phyloP scores from a whole-genome alignment of 2,797 vertebrate species.

The Nyctalus aviator region DNA sequence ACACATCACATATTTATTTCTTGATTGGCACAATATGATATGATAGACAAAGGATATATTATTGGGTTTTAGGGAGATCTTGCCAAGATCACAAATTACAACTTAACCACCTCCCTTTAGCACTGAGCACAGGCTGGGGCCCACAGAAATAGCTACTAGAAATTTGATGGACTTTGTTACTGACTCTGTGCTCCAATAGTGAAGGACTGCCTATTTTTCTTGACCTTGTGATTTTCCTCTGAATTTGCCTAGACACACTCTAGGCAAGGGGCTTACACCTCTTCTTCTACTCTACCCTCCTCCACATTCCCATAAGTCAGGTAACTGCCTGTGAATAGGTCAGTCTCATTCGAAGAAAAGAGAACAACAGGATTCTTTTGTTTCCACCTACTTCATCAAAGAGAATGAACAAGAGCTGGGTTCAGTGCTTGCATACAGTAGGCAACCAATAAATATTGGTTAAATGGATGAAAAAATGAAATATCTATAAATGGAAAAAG shows the following conservation, averaged over 20 bases:
- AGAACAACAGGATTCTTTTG: neutral
- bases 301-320: neutral
- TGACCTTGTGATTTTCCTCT: slow-evolving; percentile 25
- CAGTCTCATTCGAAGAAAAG: slow-evolving; percentile 43
- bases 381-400: slow-evolving; percentile 4
- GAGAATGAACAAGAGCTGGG: slow-evolving; percentile 20
- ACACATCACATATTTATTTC: slow-evolving; percentile 59
- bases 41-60: slow-evolving; percentile 25
- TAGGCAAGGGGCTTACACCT: neutral
- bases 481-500: neutral
- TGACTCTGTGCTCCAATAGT: neutral
- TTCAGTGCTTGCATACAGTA: neutral
- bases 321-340: slow-evolving; percentile 32
- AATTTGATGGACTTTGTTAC: slow-evolving; percentile 9
- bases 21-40: slow-evolving; percentile 35
- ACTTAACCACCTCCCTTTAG: slow-evolving; percentile 11
- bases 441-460: neutral
- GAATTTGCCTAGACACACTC: neutral
- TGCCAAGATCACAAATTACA: slow-evolving; percentile 56
- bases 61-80: neutral
- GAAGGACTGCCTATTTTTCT: neutral
- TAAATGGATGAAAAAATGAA: neutral
- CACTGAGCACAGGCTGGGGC: slow-evolving; percentile 13
- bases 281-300: neutral
- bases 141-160: slow-evolving; percentile 44